Evolutionary conservation across 2,888 invertebrate species (phyloP), one percentile per base, ranked within the genome.

Genomic region (Drosophila mulleri): DNA sequence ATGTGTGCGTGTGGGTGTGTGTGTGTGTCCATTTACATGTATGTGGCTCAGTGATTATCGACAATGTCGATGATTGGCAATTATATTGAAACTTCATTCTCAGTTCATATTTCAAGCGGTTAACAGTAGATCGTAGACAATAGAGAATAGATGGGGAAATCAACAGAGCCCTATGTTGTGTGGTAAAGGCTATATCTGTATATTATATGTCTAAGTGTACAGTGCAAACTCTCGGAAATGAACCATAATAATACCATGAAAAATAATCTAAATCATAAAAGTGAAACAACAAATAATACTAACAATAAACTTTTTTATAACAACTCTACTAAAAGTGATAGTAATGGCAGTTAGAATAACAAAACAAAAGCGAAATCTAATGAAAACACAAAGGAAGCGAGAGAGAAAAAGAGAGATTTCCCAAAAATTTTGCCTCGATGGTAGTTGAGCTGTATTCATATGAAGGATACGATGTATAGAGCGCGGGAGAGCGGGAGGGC

Each of bases 51-150:
- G 35, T 64, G 77, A 79, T 78, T 74, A 77, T 64, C 70, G 62
- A 62, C 26, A 67, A 48, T 74, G 62, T 37, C 14, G 62, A 52
- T 56, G 59, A 78, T 77, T 69, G 54, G 58, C 61, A 70, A 75
- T 78, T 52, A 53, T 53, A 63, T 44, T 69, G 45, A 48, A 37
- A 67, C 26, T 58, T 72, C 67, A 78, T 68, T 75, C 20, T 6
- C 20, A 23, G 50, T 47, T 58, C 64, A 50, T 12, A 60, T 23
- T 70, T 67, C 57, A 56, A 59, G 23, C 64, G 11, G 63, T 52
- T 44, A 64, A 50, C 58, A 61, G 41, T 12, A 7, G 23, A 57
- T 39, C 48, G 18, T 26, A 9, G 16, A 39, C 23, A 39, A 35
- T 37, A 8, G 16, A 39, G 14, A 45, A 39, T 41, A 60, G n/a